phyloP scores from a whole-genome alignment of 1,140 invertebrate species.

The Aethina tumida region DNA sequence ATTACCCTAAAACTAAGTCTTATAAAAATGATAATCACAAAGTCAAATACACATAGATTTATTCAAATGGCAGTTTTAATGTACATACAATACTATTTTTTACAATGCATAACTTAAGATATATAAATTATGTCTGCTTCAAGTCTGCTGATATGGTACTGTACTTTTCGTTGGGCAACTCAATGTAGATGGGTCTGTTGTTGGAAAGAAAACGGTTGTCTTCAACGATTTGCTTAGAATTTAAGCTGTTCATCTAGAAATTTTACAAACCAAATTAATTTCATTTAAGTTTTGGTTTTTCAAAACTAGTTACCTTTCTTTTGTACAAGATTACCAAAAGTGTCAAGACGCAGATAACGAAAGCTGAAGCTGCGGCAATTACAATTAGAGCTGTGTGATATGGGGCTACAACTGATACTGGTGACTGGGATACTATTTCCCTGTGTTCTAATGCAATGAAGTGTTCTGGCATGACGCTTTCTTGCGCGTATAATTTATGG shows the following conservation, averaged over 20 bases:
- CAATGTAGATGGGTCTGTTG: constrained; percentile 45
- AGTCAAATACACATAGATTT: too few species aligned
- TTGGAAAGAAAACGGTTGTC: constrained; percentile 43
- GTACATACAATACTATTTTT: too few species aligned
- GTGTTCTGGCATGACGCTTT: constrained; percentile 31
- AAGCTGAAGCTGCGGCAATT: constrained; percentile 56
- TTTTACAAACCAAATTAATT: too few species aligned
- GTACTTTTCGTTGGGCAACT: constrained; percentile 38
- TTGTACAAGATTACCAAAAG: constrained; percentile 58
- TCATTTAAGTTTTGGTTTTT: too few species aligned
- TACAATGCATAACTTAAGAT: too few species aligned
- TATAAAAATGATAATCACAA: too few species aligned
- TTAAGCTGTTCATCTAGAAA: constrained; percentile 34
- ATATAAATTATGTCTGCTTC: constrained; percentile 7
- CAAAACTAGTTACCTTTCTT: constrained; percentile 38
- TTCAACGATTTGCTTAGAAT: constrained; percentile 41
- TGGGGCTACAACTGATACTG: constrained; percentile 50
- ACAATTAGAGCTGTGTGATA: constrained; percentile 63
- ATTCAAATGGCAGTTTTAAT: too few species aligned
- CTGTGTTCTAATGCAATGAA: constrained; percentile 51
- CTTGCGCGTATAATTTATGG: constrained; percentile 41
- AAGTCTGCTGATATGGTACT: constrained; percentile 11
- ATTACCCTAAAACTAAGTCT: too few species aligned
- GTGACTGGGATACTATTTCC: constrained; percentile 56
- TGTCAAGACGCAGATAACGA: constrained; percentile 58